phyloP scores from a whole-genome alignment of 1,140 invertebrate species.

The Drosophila orena region DNA sequence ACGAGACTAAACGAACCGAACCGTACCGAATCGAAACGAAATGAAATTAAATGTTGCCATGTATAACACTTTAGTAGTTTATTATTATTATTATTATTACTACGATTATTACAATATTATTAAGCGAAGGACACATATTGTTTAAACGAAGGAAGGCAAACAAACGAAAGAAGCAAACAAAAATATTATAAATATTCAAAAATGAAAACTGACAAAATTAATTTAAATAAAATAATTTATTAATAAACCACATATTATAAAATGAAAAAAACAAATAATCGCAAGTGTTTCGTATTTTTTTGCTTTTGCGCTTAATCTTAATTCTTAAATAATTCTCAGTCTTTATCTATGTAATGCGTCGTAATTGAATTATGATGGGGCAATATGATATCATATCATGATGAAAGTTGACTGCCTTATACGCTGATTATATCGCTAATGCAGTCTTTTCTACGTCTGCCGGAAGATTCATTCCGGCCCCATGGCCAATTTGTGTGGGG shows the following conservation, averaged over 20 bases:
- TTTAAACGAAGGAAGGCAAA: constrained; percentile 56
- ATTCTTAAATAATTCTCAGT: too few species aligned
- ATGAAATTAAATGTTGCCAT: constrained; percentile 74
- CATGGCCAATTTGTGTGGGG: background rate
- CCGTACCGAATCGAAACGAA: constrained; percentile 24
- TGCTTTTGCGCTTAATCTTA: too few species aligned
- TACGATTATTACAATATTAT: constrained; percentile 71
- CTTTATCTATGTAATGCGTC: too few species aligned
- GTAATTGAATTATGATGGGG: too few species aligned
- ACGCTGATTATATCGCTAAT: background rate
- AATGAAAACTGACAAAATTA: constrained; percentile 74
- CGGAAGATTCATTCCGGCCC: background rate
- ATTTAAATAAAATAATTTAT: constrained; percentile 83
- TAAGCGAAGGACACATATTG: constrained; percentile 68
- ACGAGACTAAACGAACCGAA: constrained; percentile 11
- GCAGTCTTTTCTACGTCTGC: background rate
- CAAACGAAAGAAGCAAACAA: constrained; percentile 35
- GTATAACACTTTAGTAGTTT: constrained; percentile 75
- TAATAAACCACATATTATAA: constrained; percentile 83
- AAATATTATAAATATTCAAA: constrained; percentile 83
- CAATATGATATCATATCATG: too few species aligned
- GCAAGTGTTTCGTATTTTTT: too few species aligned
- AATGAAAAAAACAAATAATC: constrained; percentile 7
- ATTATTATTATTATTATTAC: constrained; percentile 39
- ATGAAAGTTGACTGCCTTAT: background rate